A percentile compares a stretch with the other conserved stretches of the same genome.
Conservation (phyloP, 2,113 vertebrate genomes). For the Morone saxatilis region DNA sequence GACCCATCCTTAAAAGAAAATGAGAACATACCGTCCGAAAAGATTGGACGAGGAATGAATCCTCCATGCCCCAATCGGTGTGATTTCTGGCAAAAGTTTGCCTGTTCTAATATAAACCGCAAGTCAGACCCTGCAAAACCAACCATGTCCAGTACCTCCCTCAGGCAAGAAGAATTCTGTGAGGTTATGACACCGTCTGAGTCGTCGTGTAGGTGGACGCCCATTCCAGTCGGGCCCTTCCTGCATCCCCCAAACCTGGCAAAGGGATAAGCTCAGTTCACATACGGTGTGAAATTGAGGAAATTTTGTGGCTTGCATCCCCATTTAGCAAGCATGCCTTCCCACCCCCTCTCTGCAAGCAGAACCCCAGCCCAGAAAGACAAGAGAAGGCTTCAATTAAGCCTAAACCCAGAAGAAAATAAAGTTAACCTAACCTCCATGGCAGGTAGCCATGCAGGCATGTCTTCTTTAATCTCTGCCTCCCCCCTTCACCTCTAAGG, state of each 20-base stretch:
- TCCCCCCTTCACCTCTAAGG: conserved; percentile 38
- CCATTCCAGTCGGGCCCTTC: not conserved
- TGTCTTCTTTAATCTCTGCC: conserved; percentile 51
- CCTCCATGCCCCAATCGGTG: not conserved
- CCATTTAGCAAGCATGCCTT: conserved; percentile 49
- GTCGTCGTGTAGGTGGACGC: not conserved
- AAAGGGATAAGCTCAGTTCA: conserved; percentile 36
- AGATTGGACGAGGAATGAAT: not conserved
- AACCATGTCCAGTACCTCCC: not conserved
- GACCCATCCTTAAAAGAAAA: not conserved
- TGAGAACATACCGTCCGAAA: not conserved
- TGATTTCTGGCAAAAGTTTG: conserved; percentile 29
- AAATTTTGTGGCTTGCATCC: conserved; percentile 23
- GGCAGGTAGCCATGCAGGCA: conserved; percentile 37
- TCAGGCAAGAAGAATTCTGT: not conserved
- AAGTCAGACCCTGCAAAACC: not conserved
- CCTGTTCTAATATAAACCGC: conserved; percentile 1
- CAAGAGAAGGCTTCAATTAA: conserved; percentile 62
- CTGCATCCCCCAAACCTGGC: conserved; percentile 8
- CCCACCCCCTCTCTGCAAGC: conserved; percentile 15
- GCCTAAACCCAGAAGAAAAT: conserved; percentile 36
- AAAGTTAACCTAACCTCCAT: conserved; percentile 71
- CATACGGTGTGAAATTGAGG: conserved; percentile 35
- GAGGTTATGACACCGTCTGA: conserved; percentile 17
- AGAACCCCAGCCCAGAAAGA: conserved; percentile 19